Evolutionary conservation across 2,888 invertebrate species (phyloP).

Genomic region (Xanthorhoe designata): DNA sequence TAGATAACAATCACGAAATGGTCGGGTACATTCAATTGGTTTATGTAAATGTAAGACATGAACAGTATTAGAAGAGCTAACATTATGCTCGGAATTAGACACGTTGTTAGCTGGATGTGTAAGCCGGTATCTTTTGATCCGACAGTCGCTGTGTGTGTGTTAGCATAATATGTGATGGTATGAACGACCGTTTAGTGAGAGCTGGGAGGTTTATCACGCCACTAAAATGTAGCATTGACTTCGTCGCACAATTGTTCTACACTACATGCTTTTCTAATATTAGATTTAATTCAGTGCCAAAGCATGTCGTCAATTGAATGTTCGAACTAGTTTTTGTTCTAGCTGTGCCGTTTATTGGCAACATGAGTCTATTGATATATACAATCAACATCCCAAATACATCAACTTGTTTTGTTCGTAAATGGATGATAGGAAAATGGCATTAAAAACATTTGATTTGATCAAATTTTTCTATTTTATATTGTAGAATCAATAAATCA

Average conservation of each 20-base stretch:
- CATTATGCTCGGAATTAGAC: constrained; percentile 42
- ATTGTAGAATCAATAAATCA: constrained; percentile 61
- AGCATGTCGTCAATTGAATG: constrained; percentile 56
- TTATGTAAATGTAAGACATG: constrained; percentile 35
- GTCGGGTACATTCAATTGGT: constrained; percentile 26
- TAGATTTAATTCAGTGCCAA: constrained; percentile 67
- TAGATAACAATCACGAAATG: constrained; percentile 39
- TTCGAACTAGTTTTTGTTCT: constrained; percentile 38
- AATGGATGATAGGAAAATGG: constrained; percentile 43
- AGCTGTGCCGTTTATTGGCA: constrained; percentile 41
- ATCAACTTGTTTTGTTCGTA: constrained; percentile 40
- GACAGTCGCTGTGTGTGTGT: constrained; percentile 24
- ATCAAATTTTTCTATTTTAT: constrained; percentile 48
- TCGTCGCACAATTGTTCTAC: constrained; percentile 58
- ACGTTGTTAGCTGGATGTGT: constrained; percentile 46
- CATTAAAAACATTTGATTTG: constrained; percentile 42
- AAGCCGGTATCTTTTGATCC: constrained; percentile 41
- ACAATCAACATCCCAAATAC: constrained; percentile 34
- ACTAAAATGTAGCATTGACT: constrained; percentile 57
- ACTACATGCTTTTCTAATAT: constrained; percentile 61
- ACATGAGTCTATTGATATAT: constrained; percentile 28
- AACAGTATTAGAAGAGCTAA: constrained; percentile 28
- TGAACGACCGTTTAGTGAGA: constrained; percentile 60
- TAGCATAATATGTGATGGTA: constrained; percentile 36
- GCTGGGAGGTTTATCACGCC: constrained; percentile 54